phyloP scores from a whole-genome alignment of 2,888 invertebrate genomes.

The Drosophila barbarae region DNA sequence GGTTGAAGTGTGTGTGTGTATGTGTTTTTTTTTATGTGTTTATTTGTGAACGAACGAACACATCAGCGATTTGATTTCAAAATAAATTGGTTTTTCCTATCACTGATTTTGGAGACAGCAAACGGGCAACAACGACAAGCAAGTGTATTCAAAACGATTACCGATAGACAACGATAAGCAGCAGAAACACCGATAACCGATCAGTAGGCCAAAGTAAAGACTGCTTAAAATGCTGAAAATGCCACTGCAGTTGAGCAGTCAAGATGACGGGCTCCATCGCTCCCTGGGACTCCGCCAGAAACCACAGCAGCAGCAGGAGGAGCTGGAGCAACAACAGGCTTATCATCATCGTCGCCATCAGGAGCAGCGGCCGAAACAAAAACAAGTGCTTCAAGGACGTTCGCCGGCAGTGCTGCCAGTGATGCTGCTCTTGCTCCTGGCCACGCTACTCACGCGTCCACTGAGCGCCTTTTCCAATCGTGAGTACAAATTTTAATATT shows the following conservation, averaged over 20 bases:
- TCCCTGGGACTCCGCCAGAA: slow-evolving; percentile 8
- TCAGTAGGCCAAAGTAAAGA: slow-evolving; percentile 4
- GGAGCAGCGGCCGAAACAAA: slow-evolving; percentile 27
- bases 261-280: slow-evolving; percentile 4
- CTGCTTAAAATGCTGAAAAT: slow-evolving; percentile 24
- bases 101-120: slow-evolving; percentile 29
- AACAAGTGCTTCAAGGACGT: slow-evolving; percentile 31
- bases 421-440: slow-evolving; percentile 56
- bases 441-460: slow-evolving; percentile 57
- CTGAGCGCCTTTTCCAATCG: slow-evolving; percentile 57
- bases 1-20: slow-evolving; percentile 6
- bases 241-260: slow-evolving; percentile 20
- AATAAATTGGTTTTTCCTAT: slow-evolving; percentile 27
- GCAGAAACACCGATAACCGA: slow-evolving; percentile 5
- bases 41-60: slow-evolving; percentile 10
- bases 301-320: slow-evolving; percentile 2
- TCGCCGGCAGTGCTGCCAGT: slow-evolving; percentile 46
- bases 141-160: slow-evolving; percentile 9
- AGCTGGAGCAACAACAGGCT: slow-evolving; percentile 27
- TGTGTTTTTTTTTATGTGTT: neutral
- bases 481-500: slow-evolving; percentile 45
- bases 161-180: slow-evolving; percentile 4
- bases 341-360: slow-evolving; percentile 33
- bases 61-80: slow-evolving; percentile 19
- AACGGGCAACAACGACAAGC: slow-evolving; percentile 16